Conservation (phyloP, 2,797 vertebrate genomes). For the Sebastes glaucus region DNA sequence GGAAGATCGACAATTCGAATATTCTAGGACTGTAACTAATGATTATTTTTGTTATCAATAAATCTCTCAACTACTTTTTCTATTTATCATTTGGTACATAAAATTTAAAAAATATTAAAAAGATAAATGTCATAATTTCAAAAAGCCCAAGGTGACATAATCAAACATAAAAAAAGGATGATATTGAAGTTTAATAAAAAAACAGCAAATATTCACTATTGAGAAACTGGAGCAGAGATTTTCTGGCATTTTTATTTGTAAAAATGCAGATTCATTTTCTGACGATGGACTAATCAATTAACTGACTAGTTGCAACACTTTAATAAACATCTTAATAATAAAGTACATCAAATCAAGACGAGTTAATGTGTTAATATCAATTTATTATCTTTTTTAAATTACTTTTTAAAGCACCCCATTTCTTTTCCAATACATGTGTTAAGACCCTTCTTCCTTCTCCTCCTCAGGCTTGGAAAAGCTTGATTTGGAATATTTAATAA, state of each 20-base stretch:
- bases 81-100: not conserved
- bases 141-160: not conserved
- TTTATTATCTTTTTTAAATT: slow-evolving; percentile 83
- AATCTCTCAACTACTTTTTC: not conserved
- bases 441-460: slow-evolving; percentile 51
- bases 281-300: not conserved
- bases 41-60: not conserved
- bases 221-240: not conserved
- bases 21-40: not conserved
- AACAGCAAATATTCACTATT: not conserved
- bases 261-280: not conserved
- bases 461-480: slow-evolving; percentile 66
- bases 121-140: not conserved
- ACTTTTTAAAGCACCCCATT: slow-evolving; percentile 78
- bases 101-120: not conserved
- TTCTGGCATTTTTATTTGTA: not conserved
- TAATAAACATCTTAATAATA: not conserved
- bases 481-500: slow-evolving; percentile 67
- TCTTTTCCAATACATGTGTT: slow-evolving; percentile 73
- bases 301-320: not conserved
- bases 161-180: not conserved
- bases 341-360: slow-evolving; percentile 57
- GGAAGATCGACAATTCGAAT: not conserved
- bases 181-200: not conserved
- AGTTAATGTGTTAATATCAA: slow-evolving; percentile 81